Percentiles rank a stretch among this genome's conserved stretches.
Evolutionary conservation across 2,797 vertebrate genomes (phyloP).

Genomic region (Diplodus sargus): DNA sequence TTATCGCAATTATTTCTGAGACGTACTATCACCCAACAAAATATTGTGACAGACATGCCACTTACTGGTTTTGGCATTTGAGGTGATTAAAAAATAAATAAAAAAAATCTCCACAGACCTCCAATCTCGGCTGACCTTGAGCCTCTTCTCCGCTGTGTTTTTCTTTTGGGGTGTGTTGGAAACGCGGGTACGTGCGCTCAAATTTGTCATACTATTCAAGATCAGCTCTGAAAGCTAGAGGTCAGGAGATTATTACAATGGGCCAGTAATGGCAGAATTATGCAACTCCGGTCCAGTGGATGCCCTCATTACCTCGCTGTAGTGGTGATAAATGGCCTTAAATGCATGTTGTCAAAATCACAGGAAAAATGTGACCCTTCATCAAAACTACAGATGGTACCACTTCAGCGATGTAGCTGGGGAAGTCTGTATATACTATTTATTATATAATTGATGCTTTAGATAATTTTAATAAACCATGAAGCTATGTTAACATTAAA

Average conservation of each 20-base stretch:
- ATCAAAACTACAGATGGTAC: conserved; percentile 83
- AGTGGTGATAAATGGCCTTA: conserved; percentile 80
- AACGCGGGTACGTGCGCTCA: conserved; percentile 47
- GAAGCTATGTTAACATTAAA: conserved; percentile 35
- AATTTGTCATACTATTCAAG: conserved; percentile 81
- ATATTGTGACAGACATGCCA: no score
- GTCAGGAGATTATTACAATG: conserved; percentile 85
- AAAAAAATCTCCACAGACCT: background rate
- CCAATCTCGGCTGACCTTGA: conserved; percentile 65
- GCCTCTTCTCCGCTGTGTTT: conserved; percentile 49
- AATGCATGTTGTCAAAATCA: conserved; percentile 82
- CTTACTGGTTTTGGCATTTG: background rate
- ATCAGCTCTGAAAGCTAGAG: conserved; percentile 84
- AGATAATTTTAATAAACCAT: conserved; percentile 53
- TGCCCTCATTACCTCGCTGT: conserved; percentile 79
- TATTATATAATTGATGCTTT: conserved; percentile 54
- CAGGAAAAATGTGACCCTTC: conserved; percentile 78
- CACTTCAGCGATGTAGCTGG: conserved; percentile 57
- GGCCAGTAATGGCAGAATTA: conserved; percentile 85
- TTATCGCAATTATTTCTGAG: no score
- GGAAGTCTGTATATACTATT: conserved; percentile 51
- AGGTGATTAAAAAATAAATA: background rate
- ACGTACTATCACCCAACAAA: no score
- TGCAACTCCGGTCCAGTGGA: conserved; percentile 80
- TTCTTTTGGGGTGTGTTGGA: conserved; percentile 57